Percentiles rank a stretch among this genome's conserved stretches.
Evolutionary conservation across 2,113 vertebrate genomes (phyloP).

Genomic region (Myocastor coypus): DNA sequence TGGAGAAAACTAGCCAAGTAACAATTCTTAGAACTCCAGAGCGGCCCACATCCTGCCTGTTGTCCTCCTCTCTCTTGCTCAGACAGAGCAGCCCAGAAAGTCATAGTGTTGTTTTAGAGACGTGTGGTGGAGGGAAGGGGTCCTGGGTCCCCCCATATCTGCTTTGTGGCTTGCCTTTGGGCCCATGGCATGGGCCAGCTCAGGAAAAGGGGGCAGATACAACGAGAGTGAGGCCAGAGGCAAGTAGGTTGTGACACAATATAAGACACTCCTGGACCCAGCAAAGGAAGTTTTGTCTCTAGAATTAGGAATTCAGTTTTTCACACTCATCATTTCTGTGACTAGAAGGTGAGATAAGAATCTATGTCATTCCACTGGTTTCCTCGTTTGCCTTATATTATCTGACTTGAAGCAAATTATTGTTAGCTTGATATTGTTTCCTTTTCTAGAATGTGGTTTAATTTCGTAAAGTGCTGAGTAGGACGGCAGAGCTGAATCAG

Average conservation of each 20-base stretch:
- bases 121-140: neutral
- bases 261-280: constrained; percentile 71
- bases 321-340: constrained; percentile 84
- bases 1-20: constrained; percentile 53
- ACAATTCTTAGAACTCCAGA: constrained; percentile 64
- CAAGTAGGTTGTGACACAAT: constrained; percentile 81
- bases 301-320: constrained; percentile 85
- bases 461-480: constrained; percentile 70
- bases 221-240: constrained; percentile 59
- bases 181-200: neutral
- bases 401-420: constrained; percentile 84
- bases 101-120: neutral
- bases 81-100: neutral
- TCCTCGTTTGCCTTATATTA: constrained; percentile 68
- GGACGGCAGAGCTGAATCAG: constrained; percentile 82
- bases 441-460: constrained; percentile 81
- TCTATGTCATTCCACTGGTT: constrained; percentile 82
- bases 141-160: rapidly evolving
- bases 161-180: neutral
- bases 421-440: constrained; percentile 83
- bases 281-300: constrained; percentile 82
- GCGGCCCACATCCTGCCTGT: constrained; percentile 57
- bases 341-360: constrained; percentile 84
- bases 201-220: constrained; percentile 55
- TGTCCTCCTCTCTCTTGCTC: constrained; percentile 30